Evolutionary conservation across 2,888 invertebrate species (phyloP).

Genomic region (Protula sp.): DNA sequence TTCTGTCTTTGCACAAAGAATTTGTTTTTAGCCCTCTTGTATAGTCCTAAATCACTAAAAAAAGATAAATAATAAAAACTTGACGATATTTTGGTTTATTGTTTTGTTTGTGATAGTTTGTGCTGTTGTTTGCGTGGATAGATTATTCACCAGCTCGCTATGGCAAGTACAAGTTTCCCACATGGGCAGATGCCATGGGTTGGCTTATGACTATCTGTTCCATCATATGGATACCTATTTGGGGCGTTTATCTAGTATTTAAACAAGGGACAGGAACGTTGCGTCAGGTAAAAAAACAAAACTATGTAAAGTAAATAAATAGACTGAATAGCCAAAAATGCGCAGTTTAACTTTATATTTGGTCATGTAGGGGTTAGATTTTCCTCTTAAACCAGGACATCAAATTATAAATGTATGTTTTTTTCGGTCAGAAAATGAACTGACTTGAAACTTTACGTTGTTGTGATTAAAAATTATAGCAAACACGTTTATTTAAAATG

Average conservation of each 20-base stretch:
- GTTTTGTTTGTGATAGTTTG: no score
- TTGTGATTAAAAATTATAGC: no score
- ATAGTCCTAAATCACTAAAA: no score
- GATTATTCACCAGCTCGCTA: constrained; percentile 46
- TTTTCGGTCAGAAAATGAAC: no score
- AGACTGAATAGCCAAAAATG: not conserved
- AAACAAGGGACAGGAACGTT: constrained; percentile 13
- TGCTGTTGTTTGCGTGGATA: constrained; percentile 28
- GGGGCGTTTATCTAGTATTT: constrained; percentile 28
- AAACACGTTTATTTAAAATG: no score
- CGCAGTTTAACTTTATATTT: not conserved
- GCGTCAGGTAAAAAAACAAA: constrained; percentile 10
- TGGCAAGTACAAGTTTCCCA: constrained; percentile 30
- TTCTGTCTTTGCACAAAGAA: no score
- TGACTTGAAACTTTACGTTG: constrained; percentile 22
- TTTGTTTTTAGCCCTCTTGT: no score
- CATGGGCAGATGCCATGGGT: constrained; percentile 30
- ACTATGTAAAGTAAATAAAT: not conserved
- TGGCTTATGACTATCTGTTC: constrained; percentile 39
- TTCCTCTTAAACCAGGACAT: no score
- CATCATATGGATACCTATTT: constrained; percentile 44
- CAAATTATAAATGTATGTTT: no score
- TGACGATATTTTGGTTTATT: not conserved
- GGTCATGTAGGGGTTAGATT: constrained; percentile 27
- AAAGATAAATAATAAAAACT: not conserved